A percentile compares a stretch with the other conserved stretches of the same genome.
phyloP scores from a whole-genome alignment of 2,797 vertebrate species.

The Silurus aristotelis region DNA sequence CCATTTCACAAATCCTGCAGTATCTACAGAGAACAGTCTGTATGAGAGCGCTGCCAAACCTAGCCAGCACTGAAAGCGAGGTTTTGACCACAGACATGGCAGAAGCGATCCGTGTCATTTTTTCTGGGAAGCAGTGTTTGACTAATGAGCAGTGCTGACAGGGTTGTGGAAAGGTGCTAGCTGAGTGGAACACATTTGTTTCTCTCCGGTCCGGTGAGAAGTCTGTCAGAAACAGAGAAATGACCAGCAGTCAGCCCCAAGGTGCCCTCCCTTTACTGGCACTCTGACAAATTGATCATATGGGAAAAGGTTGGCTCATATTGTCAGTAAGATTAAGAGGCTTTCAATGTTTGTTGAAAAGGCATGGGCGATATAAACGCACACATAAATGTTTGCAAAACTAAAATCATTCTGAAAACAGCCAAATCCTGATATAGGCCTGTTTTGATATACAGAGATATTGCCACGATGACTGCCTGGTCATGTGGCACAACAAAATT shows the following conservation, averaged over 20 bases:
- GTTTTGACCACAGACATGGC: slow-evolving; percentile 52
- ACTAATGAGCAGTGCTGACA: slow-evolving; percentile 83
- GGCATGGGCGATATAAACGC: not conserved
- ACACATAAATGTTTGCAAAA: slow-evolving; percentile 37
- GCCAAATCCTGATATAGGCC: slow-evolving; percentile 10
- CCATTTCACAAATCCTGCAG: not conserved
- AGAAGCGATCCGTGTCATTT: slow-evolving; percentile 74
- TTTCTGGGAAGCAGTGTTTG: slow-evolving; percentile 76
- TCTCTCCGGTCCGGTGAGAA: slow-evolving; percentile 59
- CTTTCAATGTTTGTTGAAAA: slow-evolving; percentile 64
- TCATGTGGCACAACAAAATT: not conserved
- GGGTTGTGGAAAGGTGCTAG: slow-evolving; percentile 71
- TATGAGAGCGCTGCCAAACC: slow-evolving; percentile 37
- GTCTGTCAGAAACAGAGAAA: slow-evolving; percentile 76
- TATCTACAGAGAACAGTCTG: slow-evolving; percentile 30
- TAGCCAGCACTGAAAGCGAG: slow-evolving; percentile 31
- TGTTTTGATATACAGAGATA: slow-evolving; percentile 18
- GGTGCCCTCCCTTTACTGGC: slow-evolving; percentile 73
- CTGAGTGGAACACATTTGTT: slow-evolving; percentile 77
- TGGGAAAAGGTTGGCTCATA: slow-evolving; percentile 70
- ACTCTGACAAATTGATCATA: slow-evolving; percentile 76
- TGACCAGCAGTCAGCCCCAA: slow-evolving; percentile 77
- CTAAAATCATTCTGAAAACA: not conserved
- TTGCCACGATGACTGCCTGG: not conserved
- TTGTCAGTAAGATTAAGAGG: slow-evolving; percentile 71